These are phyloP conservation scores for Timema cristinae DNA, from an alignment of 2,888 invertebrate genomes.

Conservation along the genomic window DNA sequence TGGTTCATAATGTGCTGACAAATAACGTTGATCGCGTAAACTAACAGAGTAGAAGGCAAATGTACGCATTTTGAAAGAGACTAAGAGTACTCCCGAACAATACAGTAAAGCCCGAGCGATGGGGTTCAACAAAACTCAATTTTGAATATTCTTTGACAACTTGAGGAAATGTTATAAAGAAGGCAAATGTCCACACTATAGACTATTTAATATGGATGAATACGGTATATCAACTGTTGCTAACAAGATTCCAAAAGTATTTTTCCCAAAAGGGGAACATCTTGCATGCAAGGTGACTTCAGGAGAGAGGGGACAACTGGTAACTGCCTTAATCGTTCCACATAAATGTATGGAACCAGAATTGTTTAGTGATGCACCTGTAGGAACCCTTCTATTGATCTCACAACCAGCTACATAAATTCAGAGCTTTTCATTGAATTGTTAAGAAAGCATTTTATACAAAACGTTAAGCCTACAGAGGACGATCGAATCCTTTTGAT, in stretches of 20 bases:
- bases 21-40: too few species aligned
- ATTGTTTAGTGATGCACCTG: slow-evolving; percentile 27
- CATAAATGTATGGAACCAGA: slow-evolving; percentile 28
- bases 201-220: slow-evolving; percentile 35
- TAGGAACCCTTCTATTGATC: slow-evolving; percentile 2
- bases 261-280: slow-evolving; percentile 34
- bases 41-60: too few species aligned
- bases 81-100: slow-evolving; percentile 34
- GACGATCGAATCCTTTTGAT: slow-evolving; percentile 19
- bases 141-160: slow-evolving; percentile 36
- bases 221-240: slow-evolving; percentile 35
- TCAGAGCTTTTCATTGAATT: slow-evolving; percentile 28
- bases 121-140: slow-evolving; percentile 19
- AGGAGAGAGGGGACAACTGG: too few species aligned
- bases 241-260: slow-evolving; percentile 35
- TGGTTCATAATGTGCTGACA: too few species aligned
- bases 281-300: too few species aligned
- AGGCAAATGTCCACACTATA: slow-evolving; percentile 30
- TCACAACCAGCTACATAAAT: slow-evolving; percentile 32
- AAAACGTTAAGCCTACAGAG: slow-evolving; percentile 25
- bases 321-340: slow-evolving; percentile 28
- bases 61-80: too few species aligned
- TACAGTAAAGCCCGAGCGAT: slow-evolving; percentile 38
- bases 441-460: slow-evolving; percentile 30
- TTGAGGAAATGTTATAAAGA: slow-evolving; percentile 27